phyloP scores from a whole-genome alignment of 1,140 invertebrate species.

The Laodelphax striatellus region DNA sequence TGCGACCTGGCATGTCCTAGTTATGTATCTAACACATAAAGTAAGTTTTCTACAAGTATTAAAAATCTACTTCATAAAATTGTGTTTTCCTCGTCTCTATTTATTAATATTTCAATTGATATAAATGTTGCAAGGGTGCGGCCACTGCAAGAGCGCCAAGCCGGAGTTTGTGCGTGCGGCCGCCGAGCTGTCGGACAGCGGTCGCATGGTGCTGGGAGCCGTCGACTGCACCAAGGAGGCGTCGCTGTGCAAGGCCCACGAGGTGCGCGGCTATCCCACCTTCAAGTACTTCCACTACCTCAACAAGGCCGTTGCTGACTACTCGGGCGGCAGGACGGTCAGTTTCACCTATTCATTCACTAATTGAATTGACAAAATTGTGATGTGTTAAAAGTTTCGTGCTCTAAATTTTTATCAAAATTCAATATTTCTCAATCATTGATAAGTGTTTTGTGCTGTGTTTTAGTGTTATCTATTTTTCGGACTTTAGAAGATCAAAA shows the following conservation, averaged over 20 bases:
- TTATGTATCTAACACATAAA: too few species aligned
- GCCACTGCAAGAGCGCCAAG: slow-evolving; percentile 81
- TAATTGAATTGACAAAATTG: too few species aligned
- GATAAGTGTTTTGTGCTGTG: too few species aligned
- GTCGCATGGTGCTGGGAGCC: slow-evolving; percentile 64
- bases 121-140: slow-evolving; percentile 58
- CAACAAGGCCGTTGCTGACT: slow-evolving; percentile 40
- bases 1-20: too few species aligned
- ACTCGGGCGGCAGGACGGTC: slow-evolving; percentile 9
- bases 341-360: neutral
- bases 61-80: too few species aligned
- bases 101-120: neutral
- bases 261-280: slow-evolving; percentile 75
- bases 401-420: too few species aligned
- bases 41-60: too few species aligned
- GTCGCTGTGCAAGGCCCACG: slow-evolving; percentile 51
- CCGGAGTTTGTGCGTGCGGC: slow-evolving; percentile 72
- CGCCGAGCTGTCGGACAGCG: slow-evolving; percentile 54
- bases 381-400: too few species aligned
- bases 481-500: too few species aligned
- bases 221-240: slow-evolving; percentile 67
- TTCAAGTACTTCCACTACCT: slow-evolving; percentile 79
- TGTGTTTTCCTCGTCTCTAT: too few species aligned
- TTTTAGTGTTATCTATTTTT: too few species aligned
- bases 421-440: too few species aligned